Evolutionary conservation across 1,140 invertebrate genomes (phyloP).

Genomic region (Daktulosphaira vitifoliae): DNA sequence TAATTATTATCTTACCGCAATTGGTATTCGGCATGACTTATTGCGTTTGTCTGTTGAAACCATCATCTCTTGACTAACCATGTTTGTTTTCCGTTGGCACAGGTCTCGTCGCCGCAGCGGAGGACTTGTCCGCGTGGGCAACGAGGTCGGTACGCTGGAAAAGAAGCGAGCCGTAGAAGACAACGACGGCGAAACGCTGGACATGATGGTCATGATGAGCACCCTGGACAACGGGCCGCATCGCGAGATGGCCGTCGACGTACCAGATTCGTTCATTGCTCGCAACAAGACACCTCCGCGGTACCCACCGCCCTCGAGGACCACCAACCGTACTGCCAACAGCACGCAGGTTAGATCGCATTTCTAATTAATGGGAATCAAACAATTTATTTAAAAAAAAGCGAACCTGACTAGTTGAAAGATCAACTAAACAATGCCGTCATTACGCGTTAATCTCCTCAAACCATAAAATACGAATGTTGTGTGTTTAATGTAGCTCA

Average conservation of each 20-base stretch:
- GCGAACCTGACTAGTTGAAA: no score
- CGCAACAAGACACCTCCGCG: conserved; percentile 83
- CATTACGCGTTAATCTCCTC: no score
- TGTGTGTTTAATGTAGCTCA: no score
- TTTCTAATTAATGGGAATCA: conserved; percentile 36
- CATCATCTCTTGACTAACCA: no score
- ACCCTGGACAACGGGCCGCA: conserved; percentile 63
- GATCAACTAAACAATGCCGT: no score
- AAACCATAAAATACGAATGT: no score
- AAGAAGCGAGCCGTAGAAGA: conserved; percentile 23
- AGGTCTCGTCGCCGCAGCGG: conserved; percentile 25
- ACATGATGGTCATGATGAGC: conserved; percentile 23
- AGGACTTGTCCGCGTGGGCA: conserved; percentile 19
- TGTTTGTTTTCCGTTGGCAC: background rate
- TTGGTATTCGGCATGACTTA: no score
- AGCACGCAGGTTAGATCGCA: conserved; percentile 37
- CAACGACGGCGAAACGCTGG: conserved; percentile 10
- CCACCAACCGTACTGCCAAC: conserved; percentile 34
- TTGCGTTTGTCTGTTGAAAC: no score
- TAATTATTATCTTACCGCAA: no score
- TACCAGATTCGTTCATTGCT: conserved; percentile 88
- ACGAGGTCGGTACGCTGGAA: conserved; percentile 28
- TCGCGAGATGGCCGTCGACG: conserved; percentile 96
- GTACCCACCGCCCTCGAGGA: conserved; percentile 59
- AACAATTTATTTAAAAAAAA: no score